Conservation (phyloP, 2,888 invertebrate species). For the Sclerodermus sp. region DNA sequence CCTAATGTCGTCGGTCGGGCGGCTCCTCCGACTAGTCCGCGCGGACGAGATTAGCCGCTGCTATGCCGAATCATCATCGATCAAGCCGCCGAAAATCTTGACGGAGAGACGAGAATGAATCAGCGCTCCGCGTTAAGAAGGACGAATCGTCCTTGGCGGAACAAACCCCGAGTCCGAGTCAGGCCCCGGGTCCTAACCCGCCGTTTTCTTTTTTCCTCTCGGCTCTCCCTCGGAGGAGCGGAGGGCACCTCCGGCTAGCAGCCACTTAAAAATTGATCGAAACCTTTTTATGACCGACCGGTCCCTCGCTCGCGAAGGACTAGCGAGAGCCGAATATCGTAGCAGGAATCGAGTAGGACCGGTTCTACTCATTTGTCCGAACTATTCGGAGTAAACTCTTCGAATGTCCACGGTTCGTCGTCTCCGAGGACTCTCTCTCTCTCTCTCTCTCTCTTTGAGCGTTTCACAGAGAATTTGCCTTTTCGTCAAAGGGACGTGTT, state of each 20-base stretch:
- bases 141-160: background rate
- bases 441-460: background rate
- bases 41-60: no score
- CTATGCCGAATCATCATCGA: conserved; percentile 30
- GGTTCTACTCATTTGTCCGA: conserved; percentile 1
- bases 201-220: no score
- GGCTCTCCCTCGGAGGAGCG: no score
- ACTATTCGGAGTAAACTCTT: no score
- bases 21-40: no score
- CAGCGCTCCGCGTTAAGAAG: conserved; percentile 16
- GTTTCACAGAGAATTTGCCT: no score
- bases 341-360: background rate
- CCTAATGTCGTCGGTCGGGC: no score
- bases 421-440: no score
- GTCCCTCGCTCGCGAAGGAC: conserved; percentile 15
- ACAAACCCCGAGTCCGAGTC: background rate
- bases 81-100: conserved; percentile 28
- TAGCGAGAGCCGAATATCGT: background rate
- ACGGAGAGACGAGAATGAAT: conserved; percentile 32
- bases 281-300: conserved; percentile 29
- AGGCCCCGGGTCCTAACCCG: background rate
- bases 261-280: conserved; percentile 38
- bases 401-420: no score
- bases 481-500: no score
- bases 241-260: no score